Evolutionary conservation across 1,140 invertebrate genomes (phyloP).

Genomic region (Drosophila oshimai): DNA sequence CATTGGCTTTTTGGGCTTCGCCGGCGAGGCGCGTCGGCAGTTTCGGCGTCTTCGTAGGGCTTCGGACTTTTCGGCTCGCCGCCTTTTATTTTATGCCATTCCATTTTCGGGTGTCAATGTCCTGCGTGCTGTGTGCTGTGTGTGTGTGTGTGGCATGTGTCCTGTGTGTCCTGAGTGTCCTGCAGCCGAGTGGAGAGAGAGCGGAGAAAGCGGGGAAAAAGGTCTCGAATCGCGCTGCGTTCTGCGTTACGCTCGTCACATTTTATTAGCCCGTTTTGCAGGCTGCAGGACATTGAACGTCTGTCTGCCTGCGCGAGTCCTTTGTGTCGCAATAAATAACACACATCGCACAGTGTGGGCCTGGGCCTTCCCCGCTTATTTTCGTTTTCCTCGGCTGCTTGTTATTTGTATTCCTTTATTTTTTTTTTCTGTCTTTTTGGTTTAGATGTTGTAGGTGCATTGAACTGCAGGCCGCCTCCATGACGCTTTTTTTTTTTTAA

Average conservation of each 20-base stretch:
- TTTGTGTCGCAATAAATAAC: constrained; percentile 75
- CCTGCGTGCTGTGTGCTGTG: constrained; percentile 49
- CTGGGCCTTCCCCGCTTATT: constrained; percentile 31
- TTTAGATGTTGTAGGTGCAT: constrained; percentile 65
- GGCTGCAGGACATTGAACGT: constrained; percentile 78
- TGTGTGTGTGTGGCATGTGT: constrained; percentile 4
- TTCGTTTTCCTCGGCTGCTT: constrained; percentile 10
- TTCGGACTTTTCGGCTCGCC: constrained; percentile 53
- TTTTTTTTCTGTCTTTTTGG: constrained; percentile 25
- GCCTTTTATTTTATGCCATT: constrained; percentile 38
- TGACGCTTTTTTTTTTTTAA: constrained; percentile 25
- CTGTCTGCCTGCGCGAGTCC: constrained; percentile 63
- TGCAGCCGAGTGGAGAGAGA: constrained; percentile 25
- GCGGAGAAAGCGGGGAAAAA: constrained; percentile 11
- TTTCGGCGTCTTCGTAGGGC: constrained; percentile 55
- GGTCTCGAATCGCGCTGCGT: constrained; percentile 65
- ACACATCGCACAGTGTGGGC: constrained; percentile 26
- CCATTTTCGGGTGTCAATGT: constrained; percentile 74
- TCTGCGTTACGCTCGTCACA: constrained; percentile 74
- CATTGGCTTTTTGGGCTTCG: constrained; percentile 58
- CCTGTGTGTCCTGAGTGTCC: constrained; percentile 8
- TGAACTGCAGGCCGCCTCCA: constrained; percentile 59
- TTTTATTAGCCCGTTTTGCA: constrained; percentile 74
- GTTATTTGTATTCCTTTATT: constrained; percentile 18
- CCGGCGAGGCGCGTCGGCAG: constrained; percentile 42